Percentiles rank a stretch among this genome's conserved stretches.
These are phyloP conservation scores for Nephila pilipes DNA, from an alignment of 1,140 invertebrate genomes.

Conservation along the genomic window DNA sequence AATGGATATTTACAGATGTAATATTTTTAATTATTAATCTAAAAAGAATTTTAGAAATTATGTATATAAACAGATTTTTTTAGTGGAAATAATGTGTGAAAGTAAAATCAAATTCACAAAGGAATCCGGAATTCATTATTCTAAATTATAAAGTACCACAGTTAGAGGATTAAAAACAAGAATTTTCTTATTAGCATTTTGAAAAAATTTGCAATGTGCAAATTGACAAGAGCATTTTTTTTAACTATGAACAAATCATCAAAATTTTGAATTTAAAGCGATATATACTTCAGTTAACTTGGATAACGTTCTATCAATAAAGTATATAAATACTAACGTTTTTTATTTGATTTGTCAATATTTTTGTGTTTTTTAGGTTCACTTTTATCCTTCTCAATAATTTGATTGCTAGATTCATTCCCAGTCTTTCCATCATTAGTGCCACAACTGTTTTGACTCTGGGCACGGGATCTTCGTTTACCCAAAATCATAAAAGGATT, in stretches of 20 bases:
- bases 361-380: constrained; percentile 68
- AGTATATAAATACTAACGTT: constrained; percentile 45
- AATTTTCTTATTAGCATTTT: too few relatives aligned
- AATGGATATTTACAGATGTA: too few relatives aligned
- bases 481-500: constrained; percentile 76
- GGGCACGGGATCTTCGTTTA: constrained; percentile 66
- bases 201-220: too few relatives aligned
- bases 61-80: too few relatives aligned
- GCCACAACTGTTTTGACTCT: constrained; percentile 67
- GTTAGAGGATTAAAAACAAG: too few relatives aligned
- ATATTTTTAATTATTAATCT: too few relatives aligned
- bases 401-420: constrained; percentile 45
- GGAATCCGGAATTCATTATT: too few relatives aligned
- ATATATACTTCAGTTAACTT: neutral
- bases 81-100: too few relatives aligned
- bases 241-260: neutral
- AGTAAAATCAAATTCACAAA: too few relatives aligned
- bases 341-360: constrained; percentile 49
- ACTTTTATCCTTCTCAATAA: constrained; percentile 61
- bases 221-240: too few relatives aligned
- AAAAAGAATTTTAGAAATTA: too few relatives aligned
- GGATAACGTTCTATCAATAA: neutral
- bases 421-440: constrained; percentile 32
- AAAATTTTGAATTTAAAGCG: neutral
- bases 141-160: too few relatives aligned